Evolutionary conservation across 2,888 invertebrate species (phyloP), one percentile per base, ranked within the genome.

Genomic region (Synergus laeviventris): DNA sequence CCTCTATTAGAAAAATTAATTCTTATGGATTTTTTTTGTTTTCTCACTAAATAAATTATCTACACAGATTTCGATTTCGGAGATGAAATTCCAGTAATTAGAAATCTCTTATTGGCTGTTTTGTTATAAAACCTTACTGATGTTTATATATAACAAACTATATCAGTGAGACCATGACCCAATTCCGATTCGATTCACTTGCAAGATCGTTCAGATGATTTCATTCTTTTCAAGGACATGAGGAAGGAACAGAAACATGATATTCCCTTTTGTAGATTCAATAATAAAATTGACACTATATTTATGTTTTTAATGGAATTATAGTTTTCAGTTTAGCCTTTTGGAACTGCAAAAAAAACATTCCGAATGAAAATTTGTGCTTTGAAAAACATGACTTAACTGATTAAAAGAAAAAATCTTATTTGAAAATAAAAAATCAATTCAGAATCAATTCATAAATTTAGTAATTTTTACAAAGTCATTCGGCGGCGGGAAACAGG

Each of bases 141-240:
- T 49, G 42, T 49, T 18, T 39, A 12, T 62, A 62, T 18, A 14
- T 42, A 39, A 38, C 36, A 36, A 61, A 38, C 31, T 16, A 61
- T 16, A 61, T 36, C 62, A 39, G 62, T 62, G 39, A 18, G 62
- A 38, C 70, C 70, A 31, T 70, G 70, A 70, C 70, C 49, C 49
- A 49, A 49, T 70, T 70, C 31, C 49, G n/a, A 62, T 45, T 49
- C 45, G 16, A 70, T 70, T 70, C 31, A 70, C 31, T 70, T 70
- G 49, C 45, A 49, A 45, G 66, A 11, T 18, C 18, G 2, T 21
- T 56, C 21, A 45, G 66, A 70, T 70, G 70, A 70, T 70, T 70
- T 70, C 70, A 70, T 70, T 45, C 70, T n/a, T 49, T 70, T 45
- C 49, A 45, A 45, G 70, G 70, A 31, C n/a, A 70, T 24, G 16